Base-by-base conservation (phyloP, 1,140 invertebrate genomes). In the Pseudomyrmex gracilis region DNA sequence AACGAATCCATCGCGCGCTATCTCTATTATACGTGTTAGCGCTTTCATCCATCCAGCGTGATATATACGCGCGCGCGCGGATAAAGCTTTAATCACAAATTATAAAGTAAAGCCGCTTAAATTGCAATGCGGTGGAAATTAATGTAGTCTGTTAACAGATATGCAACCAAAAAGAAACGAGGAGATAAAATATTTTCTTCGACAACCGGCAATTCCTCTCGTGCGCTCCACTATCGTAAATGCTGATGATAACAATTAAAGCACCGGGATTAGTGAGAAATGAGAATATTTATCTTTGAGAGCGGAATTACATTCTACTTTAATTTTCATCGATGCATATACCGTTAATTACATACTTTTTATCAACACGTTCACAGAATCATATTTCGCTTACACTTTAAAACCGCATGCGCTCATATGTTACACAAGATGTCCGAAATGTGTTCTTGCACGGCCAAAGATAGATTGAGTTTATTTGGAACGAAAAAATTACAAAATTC, bases 1-100 rank as follows among this genome's bases (percentile, higher is more conserved):
- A 78, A 58, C 34, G 20, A n/a, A 53, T 80, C 66, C 66, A 60
- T 80, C 76, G 58, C 12, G 76, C 66, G 53, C n/a, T 58, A 71
- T 80, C 76, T 49, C 64, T 13, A 78, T 34, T 15, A 49, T 70
- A 70, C 45, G 9, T n/a, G 74, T 68, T 78, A 55, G 22, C 66
- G 20, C 53, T 60, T 58, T 47, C 76, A 80, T 80, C 45, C 34
- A 34, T 51, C 3, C 73, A n/a, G 22, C 12, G 45, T 17, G 13
- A 78, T 68, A 34, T 71, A 68, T 58, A n/a, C 53, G 47, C 76
- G 17, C 12, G 22, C 51, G 34, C 55, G 22, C 76, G 66, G 17
- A 80, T 80, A 60, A 71, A 58, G 66, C 76, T 80, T 80, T 60
- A 80, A 80, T 71, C 66, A 70, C 68, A 80, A 80, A 80, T 80